phyloP scores from a whole-genome alignment of 92 coral and sea anemone genomes.

The Phymanthus crucifer region DNA sequence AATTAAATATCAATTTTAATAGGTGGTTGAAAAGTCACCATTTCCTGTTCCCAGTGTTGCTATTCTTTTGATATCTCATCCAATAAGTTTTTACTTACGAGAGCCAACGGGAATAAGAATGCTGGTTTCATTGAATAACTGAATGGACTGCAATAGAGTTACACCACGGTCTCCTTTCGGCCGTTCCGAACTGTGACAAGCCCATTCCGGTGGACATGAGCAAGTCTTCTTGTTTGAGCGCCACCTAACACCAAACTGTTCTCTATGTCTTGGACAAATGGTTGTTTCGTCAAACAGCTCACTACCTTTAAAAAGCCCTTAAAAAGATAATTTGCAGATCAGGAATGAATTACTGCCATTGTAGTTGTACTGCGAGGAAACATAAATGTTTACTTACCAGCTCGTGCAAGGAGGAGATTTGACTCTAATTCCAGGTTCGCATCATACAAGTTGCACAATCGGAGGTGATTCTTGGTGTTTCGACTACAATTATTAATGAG shows the following conservation, averaged over 20 bases:
- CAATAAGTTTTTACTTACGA: conserved; percentile 26
- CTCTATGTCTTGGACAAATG: conserved; percentile 58
- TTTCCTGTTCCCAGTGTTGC: not conserved
- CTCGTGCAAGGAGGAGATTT: conserved; percentile 43
- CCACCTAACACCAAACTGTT: conserved; percentile 61
- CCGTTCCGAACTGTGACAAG: conserved; percentile 11
- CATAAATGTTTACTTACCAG: conserved; percentile 35
- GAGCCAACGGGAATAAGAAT: conserved; percentile 56
- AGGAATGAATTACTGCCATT: not conserved
- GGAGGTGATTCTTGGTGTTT: conserved; percentile 44
- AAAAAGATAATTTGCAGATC: not conserved
- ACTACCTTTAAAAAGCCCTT: conserved; percentile 4
- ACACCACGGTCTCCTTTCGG: conserved; percentile 51
- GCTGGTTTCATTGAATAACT: conserved; percentile 28
- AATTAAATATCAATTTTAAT: not conserved
- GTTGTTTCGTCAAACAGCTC: conserved; percentile 28
- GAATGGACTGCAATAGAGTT: conserved; percentile 44
- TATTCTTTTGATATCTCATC: not conserved
- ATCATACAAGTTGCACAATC: conserved; percentile 31
- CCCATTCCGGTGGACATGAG: conserved; percentile 47
- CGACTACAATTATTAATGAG: conserved; percentile 39
- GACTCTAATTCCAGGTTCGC: conserved; percentile 24
- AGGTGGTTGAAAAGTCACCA: not conserved
- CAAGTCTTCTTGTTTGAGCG: conserved; percentile 43
- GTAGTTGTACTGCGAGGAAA: not conserved